Percentiles rank a stretch among this genome's conserved stretches.
Conservation (phyloP, 2,888 invertebrate species). For the Bugula neritina region DNA sequence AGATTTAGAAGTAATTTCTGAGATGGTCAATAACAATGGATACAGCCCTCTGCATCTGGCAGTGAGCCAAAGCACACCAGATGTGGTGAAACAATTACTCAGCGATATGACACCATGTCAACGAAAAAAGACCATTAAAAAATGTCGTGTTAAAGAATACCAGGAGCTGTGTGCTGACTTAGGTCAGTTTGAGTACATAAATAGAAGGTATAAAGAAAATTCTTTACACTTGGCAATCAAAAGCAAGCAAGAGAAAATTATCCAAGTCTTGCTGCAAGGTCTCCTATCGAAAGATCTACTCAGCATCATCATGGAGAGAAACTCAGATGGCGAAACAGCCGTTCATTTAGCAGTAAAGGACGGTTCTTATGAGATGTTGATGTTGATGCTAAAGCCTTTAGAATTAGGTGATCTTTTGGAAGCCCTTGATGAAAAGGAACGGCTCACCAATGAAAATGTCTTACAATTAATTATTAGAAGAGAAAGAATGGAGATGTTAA, state of each 20-base stretch:
- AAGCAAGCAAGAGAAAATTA: neutral
- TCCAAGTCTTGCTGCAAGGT: neutral
- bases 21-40: neutral
- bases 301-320: neutral
- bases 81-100: neutral
- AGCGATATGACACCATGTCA: neutral
- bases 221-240: neutral
- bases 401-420: too few species aligned
- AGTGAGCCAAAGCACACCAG: neutral
- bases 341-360: neutral
- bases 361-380: too few species aligned
- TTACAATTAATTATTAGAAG: too few species aligned
- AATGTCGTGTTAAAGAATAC: neutral
- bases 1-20: too few species aligned
- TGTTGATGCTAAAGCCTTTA: too few species aligned
- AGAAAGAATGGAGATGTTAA: too few species aligned
- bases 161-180: neutral
- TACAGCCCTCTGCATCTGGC: neutral
- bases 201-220: too few species aligned
- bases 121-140: too few species aligned
- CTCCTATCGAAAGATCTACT: neutral
- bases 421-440: too few species aligned
- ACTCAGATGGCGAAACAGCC: neutral
- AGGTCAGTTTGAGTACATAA: too few species aligned
- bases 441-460: too few species aligned